Conservation (phyloP, 2,113 vertebrate genomes). For the Tichodroma muraria region DNA sequence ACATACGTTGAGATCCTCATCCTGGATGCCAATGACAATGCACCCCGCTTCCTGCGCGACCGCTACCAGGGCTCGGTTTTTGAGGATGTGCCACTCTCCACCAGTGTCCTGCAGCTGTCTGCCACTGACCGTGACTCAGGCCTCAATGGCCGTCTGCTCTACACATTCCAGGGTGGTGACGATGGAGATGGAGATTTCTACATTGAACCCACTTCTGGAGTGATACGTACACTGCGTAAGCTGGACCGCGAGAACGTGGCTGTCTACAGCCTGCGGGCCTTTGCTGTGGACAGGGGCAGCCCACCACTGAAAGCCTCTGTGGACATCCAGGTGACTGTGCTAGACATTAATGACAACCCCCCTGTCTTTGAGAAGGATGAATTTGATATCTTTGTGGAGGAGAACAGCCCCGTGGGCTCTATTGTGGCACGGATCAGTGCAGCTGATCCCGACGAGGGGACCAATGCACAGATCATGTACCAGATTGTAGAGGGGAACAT, state of each 20-base stretch:
- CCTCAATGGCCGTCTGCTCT: slow-evolving; percentile 85
- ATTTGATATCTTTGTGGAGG: slow-evolving; percentile 86
- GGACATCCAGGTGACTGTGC: slow-evolving; percentile 82
- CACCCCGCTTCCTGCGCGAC: slow-evolving; percentile 82
- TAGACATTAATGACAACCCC: slow-evolving; percentile 95
- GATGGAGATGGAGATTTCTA: slow-evolving; percentile 93
- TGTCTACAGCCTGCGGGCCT: slow-evolving; percentile 84
- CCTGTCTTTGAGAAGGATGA: slow-evolving; percentile 93
- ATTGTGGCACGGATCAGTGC: slow-evolving; percentile 87
- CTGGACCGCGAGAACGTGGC: slow-evolving; percentile 91
- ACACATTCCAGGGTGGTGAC: slow-evolving; percentile 88
- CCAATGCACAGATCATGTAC: slow-evolving; percentile 96
- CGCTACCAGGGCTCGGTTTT: slow-evolving; percentile 86
- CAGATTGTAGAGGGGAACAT: slow-evolving; percentile 95
- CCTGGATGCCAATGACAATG: slow-evolving; percentile 89
- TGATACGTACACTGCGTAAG: slow-evolving; percentile 87
- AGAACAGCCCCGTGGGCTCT: slow-evolving; percentile 89
- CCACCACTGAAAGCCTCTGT: slow-evolving; percentile 83
- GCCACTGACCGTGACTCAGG: slow-evolving; percentile 89
- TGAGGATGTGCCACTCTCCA: slow-evolving; percentile 84
- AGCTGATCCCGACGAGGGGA: slow-evolving; percentile 87
- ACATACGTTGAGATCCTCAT: slow-evolving; percentile 93
- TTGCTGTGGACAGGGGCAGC: slow-evolving; percentile 85
- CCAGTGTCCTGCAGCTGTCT: slow-evolving; percentile 91
- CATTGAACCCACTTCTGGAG: slow-evolving; percentile 89